Percentiles rank a stretch among this genome's conserved stretches.
These are phyloP conservation scores for Passer montanus DNA, from an alignment of 2,113 vertebrate genomes.

Conservation along the genomic window DNA sequence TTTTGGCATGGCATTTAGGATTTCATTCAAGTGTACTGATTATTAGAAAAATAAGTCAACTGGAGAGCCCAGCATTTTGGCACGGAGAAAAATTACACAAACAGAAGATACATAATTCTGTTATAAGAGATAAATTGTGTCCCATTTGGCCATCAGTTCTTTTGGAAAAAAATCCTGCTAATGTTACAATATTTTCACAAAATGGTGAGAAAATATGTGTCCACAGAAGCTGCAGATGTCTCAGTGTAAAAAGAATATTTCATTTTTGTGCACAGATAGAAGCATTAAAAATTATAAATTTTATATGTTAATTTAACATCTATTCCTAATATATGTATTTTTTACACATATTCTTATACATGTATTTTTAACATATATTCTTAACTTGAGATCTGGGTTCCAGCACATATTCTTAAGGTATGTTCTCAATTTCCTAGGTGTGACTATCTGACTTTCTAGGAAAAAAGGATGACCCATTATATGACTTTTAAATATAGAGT, in stretches of 20 bases:
- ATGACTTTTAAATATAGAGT: neutral
- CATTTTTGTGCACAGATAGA: neutral
- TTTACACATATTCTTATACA: neutral
- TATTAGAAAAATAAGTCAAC: neutral
- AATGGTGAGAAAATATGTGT: neutral
- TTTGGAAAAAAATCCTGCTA: neutral
- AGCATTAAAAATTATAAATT: neutral
- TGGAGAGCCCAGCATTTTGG: neutral
- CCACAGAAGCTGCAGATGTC: neutral
- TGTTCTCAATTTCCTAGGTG: neutral
- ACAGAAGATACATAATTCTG: neutral
- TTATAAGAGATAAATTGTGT: neutral
- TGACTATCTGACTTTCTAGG: neutral
- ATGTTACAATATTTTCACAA: neutral
- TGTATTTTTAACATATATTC: neutral
- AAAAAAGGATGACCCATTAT: neutral
- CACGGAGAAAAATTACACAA: neutral
- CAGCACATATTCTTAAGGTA: neutral
- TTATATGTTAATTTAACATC: neutral
- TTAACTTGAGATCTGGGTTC: neutral
- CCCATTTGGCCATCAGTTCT: neutral
- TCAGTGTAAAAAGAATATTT: neutral
- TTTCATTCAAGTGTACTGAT: neutral
- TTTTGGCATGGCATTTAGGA: neutral
- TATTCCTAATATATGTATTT: neutral